phyloP scores from a whole-genome alignment of 2,888 invertebrate species.

The Prenolepis imparis region DNA sequence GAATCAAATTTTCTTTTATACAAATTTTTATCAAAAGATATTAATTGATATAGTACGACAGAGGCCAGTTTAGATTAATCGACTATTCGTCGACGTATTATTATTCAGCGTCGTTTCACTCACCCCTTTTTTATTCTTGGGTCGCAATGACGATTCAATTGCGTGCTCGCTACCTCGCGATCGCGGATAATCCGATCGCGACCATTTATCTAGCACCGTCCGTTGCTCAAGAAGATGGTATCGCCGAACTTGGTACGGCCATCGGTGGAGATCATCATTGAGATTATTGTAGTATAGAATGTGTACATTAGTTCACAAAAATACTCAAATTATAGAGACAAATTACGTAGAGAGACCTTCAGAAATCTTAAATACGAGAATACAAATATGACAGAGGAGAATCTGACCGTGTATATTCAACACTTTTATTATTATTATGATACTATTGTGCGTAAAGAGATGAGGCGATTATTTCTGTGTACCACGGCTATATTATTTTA shows the following conservation, averaged over 20 bases:
- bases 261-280: background rate
- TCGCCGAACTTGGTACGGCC: conserved; percentile 20
- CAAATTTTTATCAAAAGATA: background rate
- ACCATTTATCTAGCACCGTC: conserved; percentile 36
- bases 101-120: conserved; percentile 1
- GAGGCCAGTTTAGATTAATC: background rate
- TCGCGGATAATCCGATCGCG: conserved; percentile 44
- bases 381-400: background rate
- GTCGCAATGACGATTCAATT: conserved; percentile 45
- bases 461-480: background rate
- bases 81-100: conserved; percentile 10
- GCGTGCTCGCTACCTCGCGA: conserved; percentile 23
- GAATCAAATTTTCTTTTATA: background rate
- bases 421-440: conserved; percentile 8
- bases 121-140: conserved; percentile 20
- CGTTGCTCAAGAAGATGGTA: conserved; percentile 35
- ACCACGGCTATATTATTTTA: background rate
- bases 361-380: background rate
- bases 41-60: conserved; percentile 21
- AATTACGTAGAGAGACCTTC: background rate
- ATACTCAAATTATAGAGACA: background rate
- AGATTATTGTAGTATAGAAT: background rate
- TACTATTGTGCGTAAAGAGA: background rate
- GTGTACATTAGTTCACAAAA: conserved; percentile 6
- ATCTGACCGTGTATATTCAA: background rate